Conservation (phyloP, 64 coral and sea anemone species). For the Pocillopora damicornis region DNA sequence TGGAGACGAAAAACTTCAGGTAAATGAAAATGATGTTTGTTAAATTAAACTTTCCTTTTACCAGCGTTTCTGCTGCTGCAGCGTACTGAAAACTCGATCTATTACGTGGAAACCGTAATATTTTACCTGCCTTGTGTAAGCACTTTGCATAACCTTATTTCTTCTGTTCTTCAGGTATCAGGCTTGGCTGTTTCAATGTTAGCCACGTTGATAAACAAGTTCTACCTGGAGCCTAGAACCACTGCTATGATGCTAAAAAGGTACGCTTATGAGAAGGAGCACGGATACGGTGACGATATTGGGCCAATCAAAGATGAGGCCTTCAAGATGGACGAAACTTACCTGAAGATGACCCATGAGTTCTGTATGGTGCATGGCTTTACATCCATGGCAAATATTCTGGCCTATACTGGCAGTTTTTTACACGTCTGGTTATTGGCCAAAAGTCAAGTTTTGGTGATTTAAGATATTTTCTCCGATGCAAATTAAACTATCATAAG, state of each 20-base stretch:
- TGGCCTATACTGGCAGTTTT: slow-evolving; percentile 55
- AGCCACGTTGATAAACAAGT: slow-evolving; percentile 49
- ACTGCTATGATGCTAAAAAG: slow-evolving; percentile 49
- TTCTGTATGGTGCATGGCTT: slow-evolving; percentile 72
- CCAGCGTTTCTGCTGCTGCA: too few species aligned
- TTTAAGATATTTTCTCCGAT: background rate
- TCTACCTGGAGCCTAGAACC: slow-evolving; percentile 67
- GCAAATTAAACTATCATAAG: too few species aligned
- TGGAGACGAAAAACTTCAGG: slow-evolving; percentile 46
- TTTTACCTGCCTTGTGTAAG: too few species aligned
- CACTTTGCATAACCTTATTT: background rate
- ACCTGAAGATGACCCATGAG: slow-evolving; percentile 49
- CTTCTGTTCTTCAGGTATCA: slow-evolving; percentile 26
- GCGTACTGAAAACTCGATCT: too few species aligned
- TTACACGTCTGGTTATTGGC: slow-evolving; percentile 75
- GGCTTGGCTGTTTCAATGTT: slow-evolving; percentile 53
- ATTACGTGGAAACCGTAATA: too few species aligned
- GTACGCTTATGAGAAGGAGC: slow-evolving; percentile 71
- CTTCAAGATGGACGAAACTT: slow-evolving; percentile 54
- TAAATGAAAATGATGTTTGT: background rate
- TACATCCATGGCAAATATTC: slow-evolving; percentile 71
- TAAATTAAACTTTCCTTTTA: background rate
- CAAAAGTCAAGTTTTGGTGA: background rate
- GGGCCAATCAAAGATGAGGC: slow-evolving; percentile 67
- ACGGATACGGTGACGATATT: slow-evolving; percentile 66